phyloP scores from a whole-genome alignment of 1,140 invertebrate species.

The Lepidurus arcticus region DNA sequence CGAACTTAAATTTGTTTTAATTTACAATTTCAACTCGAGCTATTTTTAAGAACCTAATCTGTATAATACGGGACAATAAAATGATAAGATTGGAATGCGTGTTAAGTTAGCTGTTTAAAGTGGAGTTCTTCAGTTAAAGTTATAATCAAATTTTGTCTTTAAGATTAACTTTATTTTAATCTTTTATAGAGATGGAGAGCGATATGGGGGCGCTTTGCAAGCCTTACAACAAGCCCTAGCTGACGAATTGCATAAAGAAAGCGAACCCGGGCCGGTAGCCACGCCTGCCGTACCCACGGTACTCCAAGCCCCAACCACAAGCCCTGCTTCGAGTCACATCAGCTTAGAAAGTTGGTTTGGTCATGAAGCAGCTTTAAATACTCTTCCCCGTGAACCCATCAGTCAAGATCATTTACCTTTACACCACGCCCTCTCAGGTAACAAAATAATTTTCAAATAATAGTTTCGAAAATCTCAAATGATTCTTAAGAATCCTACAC shows the following conservation, averaged over 20 bases:
- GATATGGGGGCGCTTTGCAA: constrained; percentile 3
- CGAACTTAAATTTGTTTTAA: too few relatives aligned
- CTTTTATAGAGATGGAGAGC: neutral
- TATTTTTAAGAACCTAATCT: too few relatives aligned
- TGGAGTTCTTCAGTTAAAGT: too few relatives aligned
- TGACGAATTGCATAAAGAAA: neutral
- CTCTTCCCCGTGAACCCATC: neutral
- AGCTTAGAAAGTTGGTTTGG: constrained; percentile 3
- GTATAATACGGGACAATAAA: too few relatives aligned
- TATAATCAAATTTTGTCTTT: too few relatives aligned
- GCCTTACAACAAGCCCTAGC: neutral
- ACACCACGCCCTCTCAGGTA: neutral
- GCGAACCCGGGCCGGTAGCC: neutral
- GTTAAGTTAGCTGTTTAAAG: too few relatives aligned
- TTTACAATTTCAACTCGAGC: too few relatives aligned
- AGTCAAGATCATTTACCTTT: constrained; percentile 19
- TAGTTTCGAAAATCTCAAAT: neutral
- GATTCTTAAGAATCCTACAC: too few relatives aligned
- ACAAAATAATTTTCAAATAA: neutral
- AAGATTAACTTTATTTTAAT: neutral
- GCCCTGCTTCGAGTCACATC: neutral
- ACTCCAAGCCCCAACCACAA: neutral
- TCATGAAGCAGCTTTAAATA: neutral
- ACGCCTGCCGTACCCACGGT: neutral
- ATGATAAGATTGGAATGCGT: too few relatives aligned